Evolutionary conservation across 2,113 vertebrate species (phyloP), one percentile per base, ranked within the genome.

Genomic region (Limnothrissa miodon): DNA sequence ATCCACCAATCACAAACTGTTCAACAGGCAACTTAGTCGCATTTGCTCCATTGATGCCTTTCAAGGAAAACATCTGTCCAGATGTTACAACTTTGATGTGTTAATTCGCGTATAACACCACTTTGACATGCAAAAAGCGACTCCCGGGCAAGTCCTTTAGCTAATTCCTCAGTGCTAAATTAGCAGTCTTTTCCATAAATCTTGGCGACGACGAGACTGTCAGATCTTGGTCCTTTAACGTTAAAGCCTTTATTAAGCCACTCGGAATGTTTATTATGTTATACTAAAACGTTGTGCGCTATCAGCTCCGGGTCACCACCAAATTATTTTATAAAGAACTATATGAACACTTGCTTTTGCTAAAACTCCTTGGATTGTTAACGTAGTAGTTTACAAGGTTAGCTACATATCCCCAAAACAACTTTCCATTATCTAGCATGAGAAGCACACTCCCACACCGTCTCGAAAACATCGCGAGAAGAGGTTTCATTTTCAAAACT

Each of bases 181-280:
- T 74, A 74, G 66, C 66, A 74, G 66, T 74, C 66, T 36, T 74
- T 74, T 74, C 66, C 66, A 74, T 74, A 74, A 74, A 74, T 74
- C 66, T 74, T 74, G 66, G 66, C 66, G 66, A 74, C 66, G 66
- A 36, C 66, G 66, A 74, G 66, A 74, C 66, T 74, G 66, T 74
- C 66, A 74, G 66, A 74, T 29, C 33, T 74, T 74, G 66, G 66
- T 74, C 66, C 29, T 74, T 13, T 36, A 36, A 36, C 29, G 36
- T 13, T 36, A 36, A 36, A 33, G 10, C 66, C 66, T 36, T 13
- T 74, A 39, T 74, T 74, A 74, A 70, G 33, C 33, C 66, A 74
- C 66, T 36, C 66, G 66, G 66, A 74, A 74, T 74, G 4, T 74
- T 17, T 17, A 36, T 17, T 36, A 29, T 74, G 66, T 74, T 33